Evolutionary conservation across 2,888 invertebrate species (phyloP), one percentile per base, ranked within the genome.

Genomic region (Cistogaster globosa): DNA sequence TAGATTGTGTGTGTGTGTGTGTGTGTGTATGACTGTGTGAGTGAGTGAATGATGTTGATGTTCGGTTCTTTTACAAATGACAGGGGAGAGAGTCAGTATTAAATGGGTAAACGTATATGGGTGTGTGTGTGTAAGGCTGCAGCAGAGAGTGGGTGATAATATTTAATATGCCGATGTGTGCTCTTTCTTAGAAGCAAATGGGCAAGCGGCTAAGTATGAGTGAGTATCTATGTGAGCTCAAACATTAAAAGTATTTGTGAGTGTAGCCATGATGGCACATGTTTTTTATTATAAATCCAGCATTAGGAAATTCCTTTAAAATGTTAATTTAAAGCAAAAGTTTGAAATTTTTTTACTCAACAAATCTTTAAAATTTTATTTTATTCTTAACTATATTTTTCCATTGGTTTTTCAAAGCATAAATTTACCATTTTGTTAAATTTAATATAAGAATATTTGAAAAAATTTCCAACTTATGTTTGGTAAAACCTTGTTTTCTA

Each of bases 31-130:
- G n/a, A n/a, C n/a, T n/a, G n/a, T n/a, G 86, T 20, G 81, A 18
- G 86, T 83, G 86, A 77, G 72, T 77, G 75, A 62, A 63, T 71
- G 68, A 69, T 86, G 85, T 86, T 67, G 69, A 76, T 86, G 86
- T 86, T 82, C 32, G 83, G 78, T 86, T 83, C 65, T n/a, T 83
- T 58, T 62, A 68, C 51, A 78, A 82, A 77, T 53, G 69, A 36
- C 77, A 74, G 81, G 69, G 77, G 81, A 74, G 68, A 84, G 82
- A 85, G 78, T 68, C 22, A 3, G 14, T 48, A 69, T 71, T 16
- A 48, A 55, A 58, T 58, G 12, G 42, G 8, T 32, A 32, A 32
- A 32, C 6, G 8, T 32, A 32, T 32, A 5, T 42, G 42, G 8
- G 80, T 45, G 67, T 55, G n/a, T n/a, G n/a, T n/a, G n/a, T n/a